phyloP scores from a whole-genome alignment of 2,113 vertebrate species.

The Etheostoma spectabile region DNA sequence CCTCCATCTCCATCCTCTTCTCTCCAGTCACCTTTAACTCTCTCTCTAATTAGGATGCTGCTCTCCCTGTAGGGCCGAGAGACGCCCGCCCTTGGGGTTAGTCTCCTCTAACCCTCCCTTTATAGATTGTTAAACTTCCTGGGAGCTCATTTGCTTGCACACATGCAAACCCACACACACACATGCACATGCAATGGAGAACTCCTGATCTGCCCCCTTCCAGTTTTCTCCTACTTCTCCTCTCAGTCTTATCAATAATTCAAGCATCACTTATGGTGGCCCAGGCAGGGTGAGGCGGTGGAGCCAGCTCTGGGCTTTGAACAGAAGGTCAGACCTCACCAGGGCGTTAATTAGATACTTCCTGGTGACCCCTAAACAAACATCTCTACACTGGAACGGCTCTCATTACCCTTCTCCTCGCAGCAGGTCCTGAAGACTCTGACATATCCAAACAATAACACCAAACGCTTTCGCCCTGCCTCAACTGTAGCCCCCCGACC shows the following conservation, averaged over 20 bases:
- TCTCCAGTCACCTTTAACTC: conserved; percentile 49
- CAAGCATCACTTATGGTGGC: conserved; percentile 68
- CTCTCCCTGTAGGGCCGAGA: conserved; percentile 30
- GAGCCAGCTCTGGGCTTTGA: conserved; percentile 76
- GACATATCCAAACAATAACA: conserved; percentile 72
- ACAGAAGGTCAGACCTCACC: conserved; percentile 84
- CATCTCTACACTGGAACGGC: conserved; percentile 48
- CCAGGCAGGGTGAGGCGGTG: conserved; percentile 51
- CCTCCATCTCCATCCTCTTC: conserved; percentile 17
- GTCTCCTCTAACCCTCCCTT: conserved; percentile 52
- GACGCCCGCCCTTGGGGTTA: conserved; percentile 12
- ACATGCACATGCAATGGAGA: conserved; percentile 36
- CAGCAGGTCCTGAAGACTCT: conserved; percentile 67
- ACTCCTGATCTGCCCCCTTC: conserved; percentile 45
- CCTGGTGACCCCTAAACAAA: conserved; percentile 75
- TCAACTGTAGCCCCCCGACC: not conserved
- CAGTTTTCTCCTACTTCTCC: conserved; percentile 50
- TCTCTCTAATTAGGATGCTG: conserved; percentile 37
- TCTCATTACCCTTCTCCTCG: conserved; percentile 80
- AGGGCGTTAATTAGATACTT: conserved; percentile 84
- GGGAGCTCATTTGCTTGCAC: conserved; percentile 43
- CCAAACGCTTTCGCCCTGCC: conserved; percentile 25
- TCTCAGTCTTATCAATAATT: conserved; percentile 82
- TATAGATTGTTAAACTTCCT: conserved; percentile 68
- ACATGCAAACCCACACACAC: conserved; percentile 27